Percentiles rank a stretch among this genome's conserved stretches.
Evolutionary conservation across 2,113 vertebrate genomes (phyloP).

Genomic region (Brachirus orientalis): DNA sequence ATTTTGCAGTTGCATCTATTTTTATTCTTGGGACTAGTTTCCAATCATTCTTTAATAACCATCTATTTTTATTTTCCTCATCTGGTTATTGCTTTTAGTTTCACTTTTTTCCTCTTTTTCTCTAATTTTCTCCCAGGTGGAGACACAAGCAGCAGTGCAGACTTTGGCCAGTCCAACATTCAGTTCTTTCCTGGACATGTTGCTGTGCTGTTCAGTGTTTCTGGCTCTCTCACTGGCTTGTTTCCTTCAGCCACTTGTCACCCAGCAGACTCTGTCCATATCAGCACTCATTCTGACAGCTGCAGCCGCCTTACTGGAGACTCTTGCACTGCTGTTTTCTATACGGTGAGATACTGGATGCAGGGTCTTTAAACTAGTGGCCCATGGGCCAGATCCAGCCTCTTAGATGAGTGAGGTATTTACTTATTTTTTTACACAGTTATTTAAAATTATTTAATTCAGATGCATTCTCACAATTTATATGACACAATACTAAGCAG

Average conservation of each 20-base stretch:
- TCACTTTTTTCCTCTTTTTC: not conserved
- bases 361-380: not conserved
- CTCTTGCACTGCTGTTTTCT: conserved; percentile 88
- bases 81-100: no score
- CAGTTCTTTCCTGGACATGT: conserved; percentile 94
- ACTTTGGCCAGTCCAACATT: conserved; percentile 95
- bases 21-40: no score
- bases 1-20: no score
- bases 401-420: not conserved
- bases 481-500: no score
- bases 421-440: not conserved
- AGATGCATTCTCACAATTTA: no score
- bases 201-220: conserved; percentile 91
- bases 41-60: no score
- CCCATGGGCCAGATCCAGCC: not conserved
- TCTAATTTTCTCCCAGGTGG: conserved; percentile 74
- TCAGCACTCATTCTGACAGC: conserved; percentile 84
- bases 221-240: conserved; percentile 91
- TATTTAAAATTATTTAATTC: no score
- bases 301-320: conserved; percentile 84
- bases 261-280: conserved; percentile 70
- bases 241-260: conserved; percentile 87
- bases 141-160: conserved; percentile 82
- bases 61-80: not conserved
- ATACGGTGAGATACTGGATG: conserved; percentile 84